Evolutionary conservation across 2,888 invertebrate species (phyloP).

Genomic region (Subacronicta megacephala): DNA sequence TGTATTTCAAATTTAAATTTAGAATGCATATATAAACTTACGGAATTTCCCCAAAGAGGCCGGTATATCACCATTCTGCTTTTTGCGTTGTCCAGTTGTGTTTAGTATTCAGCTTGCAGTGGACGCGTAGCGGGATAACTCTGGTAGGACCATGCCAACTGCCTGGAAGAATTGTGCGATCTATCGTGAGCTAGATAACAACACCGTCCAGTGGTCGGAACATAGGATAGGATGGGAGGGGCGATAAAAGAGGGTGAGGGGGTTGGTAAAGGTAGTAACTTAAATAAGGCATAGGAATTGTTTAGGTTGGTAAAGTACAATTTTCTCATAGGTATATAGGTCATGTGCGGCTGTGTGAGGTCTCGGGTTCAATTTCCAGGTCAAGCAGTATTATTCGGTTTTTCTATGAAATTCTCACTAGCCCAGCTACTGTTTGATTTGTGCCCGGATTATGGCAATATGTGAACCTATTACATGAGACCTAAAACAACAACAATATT

Average conservation of each 20-base stretch:
- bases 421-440: too few relatives aligned
- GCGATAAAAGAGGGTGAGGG: slow-evolving; percentile 3
- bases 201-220: slow-evolving; percentile 69
- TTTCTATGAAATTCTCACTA: too few relatives aligned
- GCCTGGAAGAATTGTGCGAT: slow-evolving; percentile 87
- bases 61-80: slow-evolving; percentile 10
- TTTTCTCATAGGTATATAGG: too few relatives aligned
- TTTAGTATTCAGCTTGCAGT: slow-evolving; percentile 83
- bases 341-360: too few relatives aligned
- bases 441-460: too few relatives aligned
- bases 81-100: slow-evolving; percentile 14
- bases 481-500: too few relatives aligned
- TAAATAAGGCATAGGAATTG: neutral
- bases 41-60: slow-evolving; percentile 14
- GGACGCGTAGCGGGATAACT: slow-evolving; percentile 89
- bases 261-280: neutral
- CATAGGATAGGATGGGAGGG: slow-evolving; percentile 36
- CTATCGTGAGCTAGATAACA: slow-evolving; percentile 75
- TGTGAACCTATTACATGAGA: too few relatives aligned
- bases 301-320: too few relatives aligned
- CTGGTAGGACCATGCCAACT: slow-evolving; percentile 89
- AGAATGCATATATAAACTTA: slow-evolving; percentile 39
- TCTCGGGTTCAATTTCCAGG: too few relatives aligned
- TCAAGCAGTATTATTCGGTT: too few relatives aligned
- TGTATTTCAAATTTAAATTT: slow-evolving; percentile 31